Evolutionary conservation across 2,797 vertebrate genomes (phyloP), one percentile per base, ranked within the genome.

Genomic region (Tenualosa ilisha): DNA sequence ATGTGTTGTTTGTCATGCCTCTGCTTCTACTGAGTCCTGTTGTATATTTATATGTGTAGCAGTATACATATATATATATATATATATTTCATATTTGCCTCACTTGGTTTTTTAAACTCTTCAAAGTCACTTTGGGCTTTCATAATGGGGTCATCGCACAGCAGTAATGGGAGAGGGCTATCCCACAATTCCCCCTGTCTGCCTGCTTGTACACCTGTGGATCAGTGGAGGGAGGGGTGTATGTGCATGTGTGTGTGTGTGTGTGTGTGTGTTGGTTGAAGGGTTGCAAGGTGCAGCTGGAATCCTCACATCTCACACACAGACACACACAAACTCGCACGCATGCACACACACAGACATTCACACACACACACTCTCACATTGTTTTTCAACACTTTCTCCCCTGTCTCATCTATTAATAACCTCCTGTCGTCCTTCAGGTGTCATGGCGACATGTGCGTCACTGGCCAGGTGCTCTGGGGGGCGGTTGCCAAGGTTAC

Each of bases 401-500:
- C 15, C 17, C 56, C 56, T 17, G 20, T 63, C 22, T 63, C 61
- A 63, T 63, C 61, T 63, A 63, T 63, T 63, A 63, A 63, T 63
- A 63, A 63, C 61, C 61, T 63, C 61, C n/a, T 63, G 61, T 26
- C 61, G 22, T 63, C 61, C 61, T 24, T 63, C 61, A 63, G 61
- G 61, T 63, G 61, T 26, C 61, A 63, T 63, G 61, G 61, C 61
- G 61, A 63, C 61, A 63, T 63, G 61, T 63, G 61, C 61, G 61
- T 63, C 61, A 63, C 61, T 63, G 61, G 17, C 61, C 61, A 63
- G 61, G 61, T 63, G 61, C 61, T 63, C 61, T 63, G 61, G 61
- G 61, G 61, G 61, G 61, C 61, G 61, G 61, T 63, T 63, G 61
- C 61, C 61, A 63, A 63, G 61, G 61, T 63, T 63, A 63, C 61